Percentiles rank a stretch among this genome's conserved stretches.
phyloP scores from a whole-genome alignment of 1,140 invertebrate species.

The Oncopodura yosiiana region DNA sequence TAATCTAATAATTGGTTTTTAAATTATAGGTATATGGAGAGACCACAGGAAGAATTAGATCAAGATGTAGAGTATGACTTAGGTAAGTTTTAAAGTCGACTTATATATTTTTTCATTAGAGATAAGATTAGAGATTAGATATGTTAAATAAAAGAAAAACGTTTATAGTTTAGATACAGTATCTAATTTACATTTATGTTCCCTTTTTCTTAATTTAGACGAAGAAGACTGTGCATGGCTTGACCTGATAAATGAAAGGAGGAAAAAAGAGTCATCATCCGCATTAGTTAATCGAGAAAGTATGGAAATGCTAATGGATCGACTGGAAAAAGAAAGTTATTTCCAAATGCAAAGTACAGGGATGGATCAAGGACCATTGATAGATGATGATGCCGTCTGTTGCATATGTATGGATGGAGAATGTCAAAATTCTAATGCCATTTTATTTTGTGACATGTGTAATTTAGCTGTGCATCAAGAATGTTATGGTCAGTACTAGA shows the following conservation, averaged over 20 bases:
- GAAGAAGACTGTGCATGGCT: constrained; percentile 94
- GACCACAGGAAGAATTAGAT: constrained; percentile 80
- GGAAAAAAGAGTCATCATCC: constrained; percentile 53
- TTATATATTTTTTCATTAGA: no score
- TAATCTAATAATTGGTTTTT: constrained; percentile 37
- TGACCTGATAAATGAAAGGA: constrained; percentile 71
- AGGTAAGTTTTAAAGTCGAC: no score
- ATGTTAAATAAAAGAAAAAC: no score
- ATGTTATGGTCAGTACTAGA: constrained; percentile 97
- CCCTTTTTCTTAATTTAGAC: no score
- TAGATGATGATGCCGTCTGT: constrained; percentile 96
- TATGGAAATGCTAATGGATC: constrained; percentile 90
- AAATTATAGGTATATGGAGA: constrained; percentile 93
- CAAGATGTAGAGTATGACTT: constrained; percentile 92
- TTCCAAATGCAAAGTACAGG: constrained; percentile 63
- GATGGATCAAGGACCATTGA: constrained; percentile 53
- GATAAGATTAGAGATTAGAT: no score
- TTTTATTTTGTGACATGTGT: constrained; percentile 98
- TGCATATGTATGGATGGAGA: constrained; percentile 85
- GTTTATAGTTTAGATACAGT: no score
- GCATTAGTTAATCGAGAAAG: constrained; percentile 66
- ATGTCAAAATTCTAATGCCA: constrained; percentile 92
- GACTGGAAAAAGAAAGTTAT: constrained; percentile 93
- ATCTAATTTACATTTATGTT: no score
- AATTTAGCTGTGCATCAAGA: constrained; percentile 85